Evolutionary conservation across 2,113 vertebrate species (phyloP), one percentile per base, ranked within the genome.

Genomic region (Cinclus cinclus): DNA sequence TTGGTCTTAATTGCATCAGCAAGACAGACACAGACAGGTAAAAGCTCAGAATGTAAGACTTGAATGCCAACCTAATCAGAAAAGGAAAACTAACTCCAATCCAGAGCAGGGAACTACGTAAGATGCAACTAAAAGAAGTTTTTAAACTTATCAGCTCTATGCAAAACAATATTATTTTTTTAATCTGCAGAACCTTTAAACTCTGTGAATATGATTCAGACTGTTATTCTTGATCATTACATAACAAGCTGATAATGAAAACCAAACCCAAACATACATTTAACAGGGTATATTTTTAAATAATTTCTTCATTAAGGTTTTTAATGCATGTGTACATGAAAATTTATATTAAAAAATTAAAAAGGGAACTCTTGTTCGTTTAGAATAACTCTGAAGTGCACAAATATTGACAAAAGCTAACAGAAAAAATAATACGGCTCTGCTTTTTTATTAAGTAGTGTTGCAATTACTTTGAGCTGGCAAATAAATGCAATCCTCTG

Each of bases 321-420:
- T 98, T 96, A 98, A 98, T 98, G 97, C 97, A 96, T 89, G 92
- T 98, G 92, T 98, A 98, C 97, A 97, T 97, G 95, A 98, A 97
- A 97, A 97, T 97, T 96, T 95, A 94, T 97, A 97, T 97, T 97
- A 97, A 98, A 98, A 98, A 98, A 97, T 97, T 97, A 97, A 97
- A 97, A 98, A 97, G 97, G 96, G 97, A 97, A 97, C 76, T 95
- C 85, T 97, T 85, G 78, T 94, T 97, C 97, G 89, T 97, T 97
- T 97, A 97, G 97, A 97, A 79, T 97, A 98, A 97, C 97, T 97
- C 96, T 97, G 97, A 98, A 97, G 96, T 98, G 97, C 98, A 98
- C 97, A 98, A 97, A 97, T 97, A 97, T 97, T 97, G 96, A 97
- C 96, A 97, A 97, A 97, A 97, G 97, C 97, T 90, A 97, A 98